Base-by-base conservation (phyloP, 37 sponge, comb jelly and placozoan genomes). In the Beroe forskalii region DNA sequence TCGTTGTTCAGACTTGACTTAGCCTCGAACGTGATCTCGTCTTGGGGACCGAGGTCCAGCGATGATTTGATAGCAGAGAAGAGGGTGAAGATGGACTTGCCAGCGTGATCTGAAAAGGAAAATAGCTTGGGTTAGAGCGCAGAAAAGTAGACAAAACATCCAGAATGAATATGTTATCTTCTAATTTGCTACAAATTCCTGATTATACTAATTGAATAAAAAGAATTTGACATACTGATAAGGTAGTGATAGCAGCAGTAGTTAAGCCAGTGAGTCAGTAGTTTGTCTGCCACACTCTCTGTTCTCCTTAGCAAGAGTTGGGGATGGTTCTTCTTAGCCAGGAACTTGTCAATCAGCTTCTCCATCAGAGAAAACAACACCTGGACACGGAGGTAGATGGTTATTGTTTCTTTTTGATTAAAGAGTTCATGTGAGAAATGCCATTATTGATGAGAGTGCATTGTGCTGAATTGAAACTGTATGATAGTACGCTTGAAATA, bases 241-340 rank as follows among this genome's bases (percentile, higher is more conserved):
- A 80, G 86, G 48, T 80, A 80, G 28, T 44, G 55, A 48, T 80
- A 80, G 35, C 86, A 80, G 40, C 86, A 80, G 86, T 80, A 80
- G 86, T 80, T 80, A 24, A 80, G 55, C 86, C 86, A 80, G 55
- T 80, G 86, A 43, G 86, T 80, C 0, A 80, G 86, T 1, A 80
- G 86, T 43, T 80, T 80, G 22, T 80, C 86, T 42, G 86, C 86
- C 40, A 80, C 86, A 80, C 86, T 80, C 28, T 80, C 86, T 23
- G 86, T 80, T 25, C 86, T 41, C 25, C 86, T 23, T 12, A 80
- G 55, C 25, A 80, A 37, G 2, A 80, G 28, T 27, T 80, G 86
- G 2, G 86, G 86, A 48, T 80, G 86, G 55, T 80, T 80, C 86
- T 80, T 80, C 86, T 80, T 80, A 0, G 86, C 86, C 86, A 80